Conservation (phyloP, 2,888 invertebrate species). For the Myathropa florea region DNA sequence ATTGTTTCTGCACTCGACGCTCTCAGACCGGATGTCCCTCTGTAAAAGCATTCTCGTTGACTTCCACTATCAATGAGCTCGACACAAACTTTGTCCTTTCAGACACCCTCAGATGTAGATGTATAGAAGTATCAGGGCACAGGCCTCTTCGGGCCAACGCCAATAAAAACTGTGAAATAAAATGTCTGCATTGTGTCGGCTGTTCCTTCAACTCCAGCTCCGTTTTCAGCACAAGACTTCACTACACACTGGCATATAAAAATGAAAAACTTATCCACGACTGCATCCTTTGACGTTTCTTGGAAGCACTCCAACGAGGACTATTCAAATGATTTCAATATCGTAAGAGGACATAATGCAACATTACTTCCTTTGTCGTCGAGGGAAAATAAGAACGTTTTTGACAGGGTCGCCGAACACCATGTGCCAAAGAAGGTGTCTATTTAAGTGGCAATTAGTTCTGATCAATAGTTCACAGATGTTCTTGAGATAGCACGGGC, state of each 20-base stretch:
- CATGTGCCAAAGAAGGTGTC: constrained; percentile 65
- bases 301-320: constrained; percentile 58
- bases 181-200: constrained; percentile 67
- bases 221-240: not conserved
- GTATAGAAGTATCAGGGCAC: not conserved
- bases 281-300: constrained; percentile 69
- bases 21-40: constrained; percentile 35
- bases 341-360: constrained; percentile 64
- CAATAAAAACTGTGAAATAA: constrained; percentile 67
- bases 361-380: constrained; percentile 44
- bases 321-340: constrained; percentile 71
- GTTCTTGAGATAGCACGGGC: constrained; percentile 4
- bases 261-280: constrained; percentile 61
- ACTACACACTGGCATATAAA: constrained; percentile 52
- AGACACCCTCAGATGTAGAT: constrained; percentile 10
- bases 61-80: constrained; percentile 25
- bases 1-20: constrained; percentile 29
- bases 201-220: constrained; percentile 18
- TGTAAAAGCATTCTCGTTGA: constrained; percentile 20
- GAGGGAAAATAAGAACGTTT: not conserved
- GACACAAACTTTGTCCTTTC: constrained; percentile 51
- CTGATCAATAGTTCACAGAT: constrained; percentile 45
- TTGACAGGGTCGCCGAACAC: not conserved
- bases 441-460: constrained; percentile 69
- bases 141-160: constrained; percentile 52